Base-by-base conservation (phyloP, 2,888 invertebrate genomes). In the Alentia gelatinosa region DNA sequence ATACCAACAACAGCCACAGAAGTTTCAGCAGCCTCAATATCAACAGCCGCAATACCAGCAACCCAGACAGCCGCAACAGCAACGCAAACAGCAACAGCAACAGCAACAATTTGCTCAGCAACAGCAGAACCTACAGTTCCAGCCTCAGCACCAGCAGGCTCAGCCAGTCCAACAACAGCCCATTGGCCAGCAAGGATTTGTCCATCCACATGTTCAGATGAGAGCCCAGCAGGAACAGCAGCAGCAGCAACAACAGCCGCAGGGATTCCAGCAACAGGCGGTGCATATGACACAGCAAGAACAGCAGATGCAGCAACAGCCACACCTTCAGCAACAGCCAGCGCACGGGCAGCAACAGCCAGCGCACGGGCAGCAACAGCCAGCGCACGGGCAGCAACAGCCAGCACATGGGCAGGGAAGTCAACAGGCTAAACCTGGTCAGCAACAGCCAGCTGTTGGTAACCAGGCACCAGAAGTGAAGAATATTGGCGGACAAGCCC, bases 31-130 rank as follows among this genome's bases (percentile, higher is more conserved):
- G n/a, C 40, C 37, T 7, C 83, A 19, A 9, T 30, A 86, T 39
- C 37, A 37, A 89, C 37, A 1, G 5, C 89, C 19, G 74, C 40
- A 89, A 23, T 42, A 74, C 26, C 89, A 89, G 40, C 89, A 89
- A 40, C 39, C 74, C 12, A n/a, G 23, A 12, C 50, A 88, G 40
- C 63, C 56, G 23, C 90, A 91, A 63, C 90, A 90, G 79, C 79
- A 90, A 30, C 90, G 75, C 30, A 75, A 75, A 33, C 90, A 91
- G 74, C 79, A 91, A 30, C 79, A 90, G 37, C 90, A 91, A 37
- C 91, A 40, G 12, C 83, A 83, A n/a, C 91, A 91, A 42, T 84
- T 30, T n/a, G 90, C 91, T 40, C 90, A 89, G 74, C 91, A 91
- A 68, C 84, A 86, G 15, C 86, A 86, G 42, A 42, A 39, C 39